A percentile compares a stretch with the other conserved stretches of the same genome.
These are phyloP conservation scores for Eonycteris spelaea DNA, from an alignment of 2,113 vertebrate species.

Conservation along the genomic window DNA sequence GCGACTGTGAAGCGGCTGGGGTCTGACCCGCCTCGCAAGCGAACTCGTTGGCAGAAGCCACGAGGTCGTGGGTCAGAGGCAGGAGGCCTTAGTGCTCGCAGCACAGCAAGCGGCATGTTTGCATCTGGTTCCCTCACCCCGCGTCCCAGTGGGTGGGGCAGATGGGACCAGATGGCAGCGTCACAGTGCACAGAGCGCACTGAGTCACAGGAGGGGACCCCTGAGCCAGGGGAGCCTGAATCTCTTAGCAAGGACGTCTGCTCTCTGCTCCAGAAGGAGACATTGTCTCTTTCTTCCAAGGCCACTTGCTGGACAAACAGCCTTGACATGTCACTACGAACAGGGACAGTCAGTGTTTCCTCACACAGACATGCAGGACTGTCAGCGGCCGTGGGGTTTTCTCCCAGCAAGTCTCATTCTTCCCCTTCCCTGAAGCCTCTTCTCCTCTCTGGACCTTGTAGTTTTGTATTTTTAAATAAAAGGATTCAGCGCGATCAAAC, in stretches of 20 bases:
- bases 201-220: not conserved
- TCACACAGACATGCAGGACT: not conserved
- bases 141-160: accelerated
- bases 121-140: not conserved
- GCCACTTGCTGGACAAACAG: not conserved
- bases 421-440: not conserved
- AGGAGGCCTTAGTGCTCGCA: not conserved
- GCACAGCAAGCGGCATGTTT: not conserved
- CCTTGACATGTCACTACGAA: not conserved
- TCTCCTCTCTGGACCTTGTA: not conserved
- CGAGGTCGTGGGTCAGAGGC: not conserved
- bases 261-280: not conserved
- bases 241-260: not conserved
- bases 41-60: not conserved
- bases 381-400: accelerated
- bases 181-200: accelerated
- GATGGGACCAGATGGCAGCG: accelerated
- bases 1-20: not conserved
- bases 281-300: not conserved
- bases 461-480: conserved; percentile 17
- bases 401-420: not conserved
- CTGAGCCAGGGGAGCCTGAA: not conserved
- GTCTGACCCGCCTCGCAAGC: not conserved
- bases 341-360: not conserved
- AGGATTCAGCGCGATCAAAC: not conserved